Percentiles rank a stretch among this genome's conserved stretches.
phyloP scores from a whole-genome alignment of 2,113 vertebrate species.

The Seriola rivoliana region DNA sequence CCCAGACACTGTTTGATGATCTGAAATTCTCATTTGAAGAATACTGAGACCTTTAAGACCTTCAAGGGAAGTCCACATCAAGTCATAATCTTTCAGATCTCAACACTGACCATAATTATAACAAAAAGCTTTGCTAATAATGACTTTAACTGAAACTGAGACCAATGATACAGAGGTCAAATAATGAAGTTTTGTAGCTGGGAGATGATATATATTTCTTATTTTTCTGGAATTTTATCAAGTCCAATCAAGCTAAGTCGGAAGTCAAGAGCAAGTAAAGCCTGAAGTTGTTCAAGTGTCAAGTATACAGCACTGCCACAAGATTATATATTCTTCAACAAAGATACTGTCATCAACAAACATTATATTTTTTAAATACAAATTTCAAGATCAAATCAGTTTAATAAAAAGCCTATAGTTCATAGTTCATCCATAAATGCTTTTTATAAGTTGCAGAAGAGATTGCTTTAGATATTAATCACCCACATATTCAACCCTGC shows the following conservation, averaged over 20 bases:
- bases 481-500: background rate
- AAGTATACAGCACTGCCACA: background rate
- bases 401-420: background rate
- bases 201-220: too few relatives aligned
- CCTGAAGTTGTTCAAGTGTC: background rate
- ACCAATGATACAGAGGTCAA: background rate
- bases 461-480: background rate
- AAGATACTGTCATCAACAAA: background rate
- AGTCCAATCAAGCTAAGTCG: background rate
- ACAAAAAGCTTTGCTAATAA: background rate
- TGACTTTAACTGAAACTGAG: background rate
- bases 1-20: background rate
- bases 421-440: background rate
- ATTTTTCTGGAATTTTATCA: background rate
- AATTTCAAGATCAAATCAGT: slow-evolving; percentile 1
- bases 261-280: background rate
- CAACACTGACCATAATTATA: background rate
- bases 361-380: background rate
- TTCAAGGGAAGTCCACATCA: background rate
- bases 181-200: too few relatives aligned
- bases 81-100: background rate
- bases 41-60: background rate
- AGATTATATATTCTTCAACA: background rate
- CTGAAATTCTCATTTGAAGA: background rate
- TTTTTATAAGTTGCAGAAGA: background rate